These are phyloP conservation scores for Hedychridium roseum DNA, from an alignment of 2,888 invertebrate genomes.

Conservation along the genomic window DNA sequence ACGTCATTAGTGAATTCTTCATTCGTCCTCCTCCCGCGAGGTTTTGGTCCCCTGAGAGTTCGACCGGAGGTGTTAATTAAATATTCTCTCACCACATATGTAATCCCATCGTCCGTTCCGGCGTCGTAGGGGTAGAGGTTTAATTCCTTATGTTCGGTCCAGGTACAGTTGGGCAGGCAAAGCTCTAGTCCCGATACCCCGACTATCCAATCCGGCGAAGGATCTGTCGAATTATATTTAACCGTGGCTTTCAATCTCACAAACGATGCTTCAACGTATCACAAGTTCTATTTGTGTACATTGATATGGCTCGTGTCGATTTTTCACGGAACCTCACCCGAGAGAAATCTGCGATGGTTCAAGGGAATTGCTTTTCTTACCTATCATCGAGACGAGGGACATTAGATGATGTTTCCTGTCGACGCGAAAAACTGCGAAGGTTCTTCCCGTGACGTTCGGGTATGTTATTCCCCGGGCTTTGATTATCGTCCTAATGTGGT, in stretches of 20 bases:
- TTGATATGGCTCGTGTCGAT: too few relatives aligned
- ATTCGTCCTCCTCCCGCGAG: conserved; percentile 1
- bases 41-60: too few relatives aligned
- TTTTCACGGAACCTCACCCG: too few relatives aligned
- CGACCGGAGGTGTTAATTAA: too few relatives aligned
- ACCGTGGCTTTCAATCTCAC: too few relatives aligned
- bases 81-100: conserved; percentile 78
- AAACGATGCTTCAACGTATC: too few relatives aligned
- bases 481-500: conserved; percentile 81
- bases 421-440: conserved; percentile 81
- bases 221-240: conserved; percentile 76
- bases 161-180: conserved; percentile 88
- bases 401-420: conserved; percentile 86
- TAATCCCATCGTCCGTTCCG: conserved; percentile 92
- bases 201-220: conserved; percentile 98
- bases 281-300: too few relatives aligned
- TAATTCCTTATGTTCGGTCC: conserved; percentile 83
- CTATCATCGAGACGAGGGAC: conserved; percentile 88
- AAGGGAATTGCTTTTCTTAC: too few relatives aligned
- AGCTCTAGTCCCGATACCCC: conserved; percentile 90
- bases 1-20: too few relatives aligned
- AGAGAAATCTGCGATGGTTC: too few relatives aligned
- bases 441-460: conserved; percentile 86
- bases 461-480: conserved; percentile 91
- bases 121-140: conserved; percentile 96